Base-by-base conservation (phyloP, 2,797 vertebrate species). In the Mareca penelope region DNA sequence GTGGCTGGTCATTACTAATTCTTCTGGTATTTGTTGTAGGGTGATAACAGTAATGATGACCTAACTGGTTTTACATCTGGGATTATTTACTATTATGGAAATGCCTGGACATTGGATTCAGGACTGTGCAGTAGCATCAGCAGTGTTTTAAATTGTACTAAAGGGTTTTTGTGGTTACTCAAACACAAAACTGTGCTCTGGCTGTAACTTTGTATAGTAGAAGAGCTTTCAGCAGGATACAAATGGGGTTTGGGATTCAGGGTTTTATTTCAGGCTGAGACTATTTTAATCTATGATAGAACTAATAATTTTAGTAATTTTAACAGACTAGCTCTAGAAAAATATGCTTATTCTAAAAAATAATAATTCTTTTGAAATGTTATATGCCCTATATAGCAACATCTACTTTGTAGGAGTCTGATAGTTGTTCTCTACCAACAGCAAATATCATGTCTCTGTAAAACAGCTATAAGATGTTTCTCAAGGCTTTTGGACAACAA, bases 1-100 rank as follows among this genome's bases (percentile, higher is more conserved):
- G n/a, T 82, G 67, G 14, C 35, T 89, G 63, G 29, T 87, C 56
- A 81, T 88, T 93, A 78, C 37, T 90, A 90, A 87, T 87, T 89
- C 39, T 70, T 72, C 78, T 73, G 68, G 55, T 76, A 75, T 94
- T 87, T 44, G 33, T 1, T 31, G 44, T 6, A 83, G 22, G 22
- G 44, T 37, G 59, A 92, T 89, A 93, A 84, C 3, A 10, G 84
- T 67, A 12, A 1, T 18, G 71, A 81, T 61, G 61, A 85, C 37
- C 33, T 90, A 63, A 61, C 28, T 81, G 12, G 24, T 75, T 90
- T 83, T 88, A 70, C 48, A 52, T 63, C 18, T 87, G 79, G 37
- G n/a, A 81, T 89, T 91, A 84, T 77, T 91, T 86, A 61, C 26
- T 72, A 7, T 40, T 68, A 23, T 53, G 35, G 15, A 42, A 61